Evolutionary conservation across 2,797 vertebrate species (phyloP), one percentile per base, ranked within the genome.

Genomic region (Hyperoplus lanceolatus): DNA sequence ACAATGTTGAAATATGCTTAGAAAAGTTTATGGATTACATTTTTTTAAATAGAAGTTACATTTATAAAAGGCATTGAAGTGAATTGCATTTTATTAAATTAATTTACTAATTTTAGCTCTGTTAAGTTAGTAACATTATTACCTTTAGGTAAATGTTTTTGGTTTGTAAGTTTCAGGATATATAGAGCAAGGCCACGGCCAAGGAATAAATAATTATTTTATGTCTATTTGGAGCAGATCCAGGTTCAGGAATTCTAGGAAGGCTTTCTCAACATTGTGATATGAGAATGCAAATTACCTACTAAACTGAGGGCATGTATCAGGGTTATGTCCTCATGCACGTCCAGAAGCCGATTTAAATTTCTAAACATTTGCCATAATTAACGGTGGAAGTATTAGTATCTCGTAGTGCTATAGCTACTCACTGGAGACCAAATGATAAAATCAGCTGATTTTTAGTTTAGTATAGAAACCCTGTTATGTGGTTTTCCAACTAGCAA

Each of bases 61-160:
- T 13, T 8, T 9, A 59, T 12, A 59, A 11, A 13, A 64, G 6
- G 42, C 69, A 57, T 14, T 75, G n/a, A 29, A 64, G 36, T 41
- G 45, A 72, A 67, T 50, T 12, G 13, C n/a, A n/a, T 70, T 79
- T 67, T 53, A 76, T 76, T 58, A 63, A 71, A 13, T 58, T 0
- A 46, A 2, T 69, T 48, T 59, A 18, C 38, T 45, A 5, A 0
- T 48, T 58, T 45, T 69, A 21, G n/a, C 11, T 63, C 38, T 46
- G 14, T 39, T 67, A 56, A 77, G 29, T 67, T 56, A 77, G 4
- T 63, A 46, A 41, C 8, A n/a, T 21, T 49, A 10, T 41, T 59
- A 63, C 46, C 36, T 74, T 50, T 16, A 60, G 48, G 48, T 68
- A 59, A 29, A 46, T 64, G 49, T 43, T 59, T 63, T 60, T 58